Evolutionary conservation across 2,113 vertebrate genomes (phyloP).

Genomic region (Pycnonotus jocosus): DNA sequence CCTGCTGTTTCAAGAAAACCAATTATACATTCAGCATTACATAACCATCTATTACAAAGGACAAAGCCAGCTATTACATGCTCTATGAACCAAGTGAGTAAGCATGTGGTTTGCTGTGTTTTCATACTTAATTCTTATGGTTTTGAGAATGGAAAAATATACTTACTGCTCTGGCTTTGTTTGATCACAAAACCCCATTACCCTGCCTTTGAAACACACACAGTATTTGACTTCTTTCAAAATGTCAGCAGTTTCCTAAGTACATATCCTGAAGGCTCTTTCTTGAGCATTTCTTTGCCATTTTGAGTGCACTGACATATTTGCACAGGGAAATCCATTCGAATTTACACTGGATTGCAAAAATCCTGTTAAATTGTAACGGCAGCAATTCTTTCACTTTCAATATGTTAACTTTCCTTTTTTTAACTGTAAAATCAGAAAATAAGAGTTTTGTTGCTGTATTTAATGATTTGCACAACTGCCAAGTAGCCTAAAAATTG

Average conservation of each 20-base stretch:
- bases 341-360: background rate
- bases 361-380: background rate
- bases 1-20: constrained; percentile 4
- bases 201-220: background rate
- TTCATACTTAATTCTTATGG: constrained; percentile 9
- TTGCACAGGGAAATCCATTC: background rate
- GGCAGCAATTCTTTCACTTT: background rate
- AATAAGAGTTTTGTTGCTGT: background rate
- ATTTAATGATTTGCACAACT: background rate
- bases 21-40: background rate
- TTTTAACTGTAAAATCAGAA: background rate
- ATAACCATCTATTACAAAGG: background rate
- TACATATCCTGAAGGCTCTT: background rate
- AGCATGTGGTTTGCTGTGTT: constrained; percentile 39
- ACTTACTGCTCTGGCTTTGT: background rate
- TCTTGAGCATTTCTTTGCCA: background rate
- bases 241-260: background rate
- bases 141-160: constrained; percentile 26
- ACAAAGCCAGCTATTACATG: constrained; percentile 37
- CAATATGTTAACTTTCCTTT: background rate
- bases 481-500: background rate
- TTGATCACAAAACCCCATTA: background rate
- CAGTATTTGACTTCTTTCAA: background rate
- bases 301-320: background rate
- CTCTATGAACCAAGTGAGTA: background rate